Base-by-base conservation (phyloP, 2,797 vertebrate genomes). In the Xiphorhynchus erythropygius region DNA sequence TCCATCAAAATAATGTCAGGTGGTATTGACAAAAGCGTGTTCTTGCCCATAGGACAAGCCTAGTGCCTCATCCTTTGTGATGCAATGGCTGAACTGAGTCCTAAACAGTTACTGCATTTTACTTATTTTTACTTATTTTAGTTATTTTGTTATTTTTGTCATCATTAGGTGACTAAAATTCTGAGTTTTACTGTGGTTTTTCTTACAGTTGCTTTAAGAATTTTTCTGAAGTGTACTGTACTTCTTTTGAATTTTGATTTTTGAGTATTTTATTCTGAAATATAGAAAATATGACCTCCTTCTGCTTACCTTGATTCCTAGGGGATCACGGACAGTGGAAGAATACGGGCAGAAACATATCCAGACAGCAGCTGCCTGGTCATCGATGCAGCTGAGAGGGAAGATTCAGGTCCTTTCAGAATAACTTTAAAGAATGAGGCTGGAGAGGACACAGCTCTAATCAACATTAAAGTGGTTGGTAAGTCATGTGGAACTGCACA, bases 391-490 rank as follows among this genome's bases (percentile, higher is more conserved):
- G 99, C 99, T 33, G 99, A 99, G 97, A 98, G 98, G 71, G 99
- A 99, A 0, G 99, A 99, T 94, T 98, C 98, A 0, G 99, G 99
- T 18, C 97, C 98, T 96, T 99, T 99, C 95, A 98, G 99, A 94
- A 99, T 99, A 69, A 98, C 98, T 19, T 97, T 99, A 71, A 99
- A 99, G 97, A 99, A 99, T 41, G 99, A 99, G 95, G 99, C 99
- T 47, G 99, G 99, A 62, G 99, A 99, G 94, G 99, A 98, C 63
- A 97, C 98, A 7, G 99, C 98, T 78, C 97, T 98, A 32, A 97
- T 99, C 96, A 99, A 98, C 95, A 97, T 99, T 96, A 99, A 99
- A 97, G 99, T 99, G 78, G 99, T 99, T 52, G 99, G 99, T 99
- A 98, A 99, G 99, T 97, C 9, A 2, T 68, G 71, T 55, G 78